phyloP scores from a whole-genome alignment of 23 tunicate species.

The Phallusia fumigata region DNA sequence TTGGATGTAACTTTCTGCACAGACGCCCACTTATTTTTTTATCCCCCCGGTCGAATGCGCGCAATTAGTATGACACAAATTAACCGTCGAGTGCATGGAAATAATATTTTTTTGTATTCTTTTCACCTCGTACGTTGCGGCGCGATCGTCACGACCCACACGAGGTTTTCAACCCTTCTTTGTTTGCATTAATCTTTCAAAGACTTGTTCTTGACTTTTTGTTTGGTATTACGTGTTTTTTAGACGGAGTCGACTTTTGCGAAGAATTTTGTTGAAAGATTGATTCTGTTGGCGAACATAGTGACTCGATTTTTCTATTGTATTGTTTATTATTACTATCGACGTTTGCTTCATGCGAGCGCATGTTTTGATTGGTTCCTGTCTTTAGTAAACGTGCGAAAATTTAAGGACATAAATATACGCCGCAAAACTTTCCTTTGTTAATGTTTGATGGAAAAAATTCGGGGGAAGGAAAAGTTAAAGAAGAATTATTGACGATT shows the following conservation, averaged over 20 bases:
- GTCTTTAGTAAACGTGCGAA: conserved; percentile 20
- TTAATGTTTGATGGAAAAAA: background rate
- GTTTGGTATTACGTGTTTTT: background rate
- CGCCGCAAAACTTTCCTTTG: conserved; percentile 12
- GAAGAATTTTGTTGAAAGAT: conserved; percentile 9
- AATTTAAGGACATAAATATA: conserved; percentile 19
- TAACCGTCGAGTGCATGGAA: background rate
- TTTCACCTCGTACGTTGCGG: background rate
- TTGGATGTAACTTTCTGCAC: background rate
- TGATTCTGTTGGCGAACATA: conserved; percentile 14
- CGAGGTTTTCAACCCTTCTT: background rate
- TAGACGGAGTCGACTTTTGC: conserved; percentile 13
- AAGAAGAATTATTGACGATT: too few relatives aligned
- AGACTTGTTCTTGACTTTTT: background rate
- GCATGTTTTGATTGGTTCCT: conserved; percentile 18
- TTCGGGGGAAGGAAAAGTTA: background rate
- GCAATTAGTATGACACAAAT: conserved; percentile 6
- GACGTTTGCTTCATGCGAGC: background rate
- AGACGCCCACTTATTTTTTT: background rate
- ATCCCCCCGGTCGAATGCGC: background rate
- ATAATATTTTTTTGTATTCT: conserved; percentile 8
- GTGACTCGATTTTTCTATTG: conserved; percentile 14
- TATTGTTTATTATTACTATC: conserved; percentile 15
- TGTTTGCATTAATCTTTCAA: conserved; percentile 9
- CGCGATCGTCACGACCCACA: background rate